Base-by-base conservation (phyloP, 1,140 invertebrate species). In the Galleria mellonella region DNA sequence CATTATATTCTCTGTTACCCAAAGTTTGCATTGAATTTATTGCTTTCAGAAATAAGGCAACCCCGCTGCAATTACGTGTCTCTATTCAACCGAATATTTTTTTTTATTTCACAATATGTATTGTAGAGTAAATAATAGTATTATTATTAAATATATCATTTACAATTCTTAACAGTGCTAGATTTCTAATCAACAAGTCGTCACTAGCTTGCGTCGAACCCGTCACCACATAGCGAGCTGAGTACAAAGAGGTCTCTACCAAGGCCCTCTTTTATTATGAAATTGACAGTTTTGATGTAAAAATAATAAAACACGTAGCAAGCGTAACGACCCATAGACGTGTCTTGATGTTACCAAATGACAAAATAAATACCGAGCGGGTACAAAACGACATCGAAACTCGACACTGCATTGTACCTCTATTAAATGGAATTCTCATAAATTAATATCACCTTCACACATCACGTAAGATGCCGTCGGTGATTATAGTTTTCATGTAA, bases 271-370 rank as follows among this genome's bases (percentile, higher is more conserved):
- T 44, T 37, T 35, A 50, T 77, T 69, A 55, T 48, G 54, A 70
- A 70, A 72, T 58, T 65, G 61, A 54, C 57, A 62, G 56, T 36
- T 62, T 62, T 63, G 49, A 68, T 69, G 55, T 64, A 63, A 69
- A 65, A 64, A 71, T 72, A 71, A 62, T 65, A 63, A 58, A 72
- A 49, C 59, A 67, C 55, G 65, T 57, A 62, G 41, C 37, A 46
- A 53, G 56, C 51, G 58, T 62, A 51, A 61, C 55, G 54, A 37
- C 33, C n/a, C 27, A 8, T 36, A 40, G 44, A 57, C 48, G 55
- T 64, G 62, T 55, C 30, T 43, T 35, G 32, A 38, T 46, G 44
- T 60, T 62, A 51, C 52, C 53, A 58, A 53, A 62, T 7, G 8
- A 40, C 27, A 30, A 40, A 40, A 29, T 32, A 31, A 31, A 10